phyloP scores from a whole-genome alignment of 2,888 invertebrate genomes.

The Synergus laeviventris region DNA sequence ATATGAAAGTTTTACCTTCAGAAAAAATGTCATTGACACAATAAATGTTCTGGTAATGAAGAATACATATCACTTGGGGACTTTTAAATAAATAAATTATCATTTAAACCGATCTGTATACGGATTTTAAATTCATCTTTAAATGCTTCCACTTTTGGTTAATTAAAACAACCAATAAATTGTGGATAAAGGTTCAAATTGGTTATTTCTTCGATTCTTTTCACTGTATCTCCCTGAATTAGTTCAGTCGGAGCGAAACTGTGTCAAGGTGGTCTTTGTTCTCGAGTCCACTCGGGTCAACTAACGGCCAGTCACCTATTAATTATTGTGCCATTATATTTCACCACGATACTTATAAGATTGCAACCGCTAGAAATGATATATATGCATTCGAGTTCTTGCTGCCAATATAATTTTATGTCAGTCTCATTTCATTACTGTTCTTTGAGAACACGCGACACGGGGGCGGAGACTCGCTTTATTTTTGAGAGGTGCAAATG shows the following conservation, averaged over 20 bases:
- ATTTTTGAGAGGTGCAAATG: constrained; percentile 17
- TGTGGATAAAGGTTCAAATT: background rate
- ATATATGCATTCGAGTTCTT: constrained; percentile 6
- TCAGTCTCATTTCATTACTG: constrained; percentile 3
- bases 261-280: constrained; percentile 34
- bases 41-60: background rate
- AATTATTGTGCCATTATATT: constrained; percentile 30
- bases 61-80: background rate
- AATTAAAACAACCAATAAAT: background rate
- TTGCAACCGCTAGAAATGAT: background rate
- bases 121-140: too few species aligned
- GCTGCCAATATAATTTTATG: constrained; percentile 28
- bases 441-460: background rate
- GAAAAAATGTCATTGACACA: background rate
- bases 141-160: too few species aligned
- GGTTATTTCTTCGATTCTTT: background rate
- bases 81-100: background rate
- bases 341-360: constrained; percentile 4
- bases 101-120: too few species aligned
- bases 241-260: constrained; percentile 21
- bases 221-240: constrained; percentile 14
- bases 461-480: constrained; percentile 19
- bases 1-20: background rate
- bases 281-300: constrained; percentile 18
- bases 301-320: constrained; percentile 36